Conservation (phyloP, 2,888 invertebrate genomes). For the Phytoseiulus persimilis region DNA sequence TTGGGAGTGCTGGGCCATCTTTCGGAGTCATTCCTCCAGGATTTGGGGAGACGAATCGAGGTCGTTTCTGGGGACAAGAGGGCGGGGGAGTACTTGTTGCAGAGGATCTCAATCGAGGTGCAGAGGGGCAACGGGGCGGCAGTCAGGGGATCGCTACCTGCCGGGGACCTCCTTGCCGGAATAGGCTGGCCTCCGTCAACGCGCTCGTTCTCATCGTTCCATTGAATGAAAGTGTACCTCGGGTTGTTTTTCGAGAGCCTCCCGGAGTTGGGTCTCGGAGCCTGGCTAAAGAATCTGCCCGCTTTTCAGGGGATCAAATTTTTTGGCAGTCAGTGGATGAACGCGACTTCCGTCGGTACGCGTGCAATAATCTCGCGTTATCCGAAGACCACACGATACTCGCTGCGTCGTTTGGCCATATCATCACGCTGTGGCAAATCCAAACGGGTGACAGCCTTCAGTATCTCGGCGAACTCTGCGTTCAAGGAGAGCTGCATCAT, state of each 20-base stretch:
- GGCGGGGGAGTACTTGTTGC: no score
- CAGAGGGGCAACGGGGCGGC: no score
- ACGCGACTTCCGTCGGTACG: not conserved
- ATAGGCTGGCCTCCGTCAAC: no score
- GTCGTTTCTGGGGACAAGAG: no score
- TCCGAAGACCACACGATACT: conserved; percentile 32
- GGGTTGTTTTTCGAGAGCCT: not conserved
- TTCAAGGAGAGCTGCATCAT: not conserved
- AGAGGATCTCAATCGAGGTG: no score
- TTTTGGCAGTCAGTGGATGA: conserved; percentile 33
- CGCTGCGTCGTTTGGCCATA: conserved; percentile 18
- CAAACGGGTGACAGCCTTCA: not conserved
- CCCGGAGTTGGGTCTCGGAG: not conserved
- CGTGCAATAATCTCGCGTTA: not conserved
- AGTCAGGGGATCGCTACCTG: no score
- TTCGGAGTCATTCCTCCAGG: no score
- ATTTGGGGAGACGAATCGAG: no score
- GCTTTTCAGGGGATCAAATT: not conserved
- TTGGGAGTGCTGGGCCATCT: no score
- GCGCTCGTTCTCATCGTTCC: no score
- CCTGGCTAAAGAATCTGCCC: not conserved
- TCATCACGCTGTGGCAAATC: conserved; percentile 14
- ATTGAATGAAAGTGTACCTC: no score
- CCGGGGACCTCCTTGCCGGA: no score
- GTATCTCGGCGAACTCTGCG: not conserved